Base-by-base conservation (phyloP, 2,888 invertebrate species). In the Stenotaenia linearis region DNA sequence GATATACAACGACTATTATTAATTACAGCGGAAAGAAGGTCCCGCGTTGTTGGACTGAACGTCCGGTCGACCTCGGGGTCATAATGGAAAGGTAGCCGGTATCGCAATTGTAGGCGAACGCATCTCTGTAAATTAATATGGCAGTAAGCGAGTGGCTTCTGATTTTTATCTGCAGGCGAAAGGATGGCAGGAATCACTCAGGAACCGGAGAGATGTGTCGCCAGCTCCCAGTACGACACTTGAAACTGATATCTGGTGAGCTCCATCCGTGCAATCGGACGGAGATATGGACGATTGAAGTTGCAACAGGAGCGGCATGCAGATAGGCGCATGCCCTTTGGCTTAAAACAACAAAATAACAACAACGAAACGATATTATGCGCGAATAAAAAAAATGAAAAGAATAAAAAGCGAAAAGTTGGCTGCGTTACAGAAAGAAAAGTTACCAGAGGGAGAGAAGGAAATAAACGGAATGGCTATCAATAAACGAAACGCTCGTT, bases 211-310 rank as follows among this genome's bases (percentile, higher is more conserved):
- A 75, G 32, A 37, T 32, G 37, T 75, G 75, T 75, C 75, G 75
- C 75, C 75, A 75, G 75, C 37, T 75, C 75, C 75, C 75, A 75
- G 75, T 35, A 75, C 75, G 75, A 75, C 75, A 75, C 75, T 75
- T 75, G 75, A 75, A 75, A 75, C 75, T 75, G 75, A 75, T 75
- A 75, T 75, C 75, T 75, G 75, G 25, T 69, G 25, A 69, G 69
- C 69, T 23, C 69, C 69, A 69, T 69, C 69, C 69, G 69, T 28
- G 69, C 69, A 69, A 69, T 69, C 69, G 69, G 69, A 69, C 69
- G 69, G 28, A 69, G 69, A 69, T 69, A 69, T n/a, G 69, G 69
- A 69, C 69, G 69, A 69, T 69, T 69, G 69, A 28, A 35, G 75
- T 12, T 75, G 37, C 75, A 37, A 75, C 37, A 18, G 75, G 75